Evolutionary conservation across 2,113 vertebrate species (phyloP), one percentile per base, ranked within the genome.

Genomic region (Xenopus tropicalis): DNA sequence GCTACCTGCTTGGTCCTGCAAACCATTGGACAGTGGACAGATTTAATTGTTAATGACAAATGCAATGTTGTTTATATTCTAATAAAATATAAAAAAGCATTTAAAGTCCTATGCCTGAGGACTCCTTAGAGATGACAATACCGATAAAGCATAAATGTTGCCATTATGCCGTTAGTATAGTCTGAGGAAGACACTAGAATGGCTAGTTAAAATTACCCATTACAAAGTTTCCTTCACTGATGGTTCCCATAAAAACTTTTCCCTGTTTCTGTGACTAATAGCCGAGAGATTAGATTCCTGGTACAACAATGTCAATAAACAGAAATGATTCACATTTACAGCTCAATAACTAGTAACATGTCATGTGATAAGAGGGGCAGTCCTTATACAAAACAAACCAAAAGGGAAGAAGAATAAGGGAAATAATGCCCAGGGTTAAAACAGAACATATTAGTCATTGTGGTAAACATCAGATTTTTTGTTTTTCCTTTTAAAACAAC

Each of bases 311-410:
- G 58, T 52, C 57, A 75, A 54, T 68, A 75, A 75, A 75, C 65
- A 75, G 17, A 75, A n/a, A 43, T 75, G 72, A 75, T 69, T 75
- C 65, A 75, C 68, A 54, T 11, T 46, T 75, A 46, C 51, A 73
- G 25, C 62, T 66, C 29, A 58, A 43, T 65, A 63, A 44, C 46
- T 48, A 17, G 61, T 37, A 57, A 21, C 22, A 61, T 25, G 29
- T 51, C 43, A 61, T 68, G 65, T 42, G 72, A 74, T 68, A 13
- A 48, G 11, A 43, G 14, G 23, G 29, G n/a, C 3, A 52, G 17
- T 37, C 51, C 62, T 43, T 44, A 19, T 24, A 23, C 14, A 19
- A 29, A 4, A 19, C 22, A 14, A 19, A 63, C 24, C 25, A 63
- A 23, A 16, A 19, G 22, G 37, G 3, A 59, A 29, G 72, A 16